These are phyloP conservation scores for Leptopilina clavipes DNA, from an alignment of 1,140 invertebrate species.

Conservation along the genomic window DNA sequence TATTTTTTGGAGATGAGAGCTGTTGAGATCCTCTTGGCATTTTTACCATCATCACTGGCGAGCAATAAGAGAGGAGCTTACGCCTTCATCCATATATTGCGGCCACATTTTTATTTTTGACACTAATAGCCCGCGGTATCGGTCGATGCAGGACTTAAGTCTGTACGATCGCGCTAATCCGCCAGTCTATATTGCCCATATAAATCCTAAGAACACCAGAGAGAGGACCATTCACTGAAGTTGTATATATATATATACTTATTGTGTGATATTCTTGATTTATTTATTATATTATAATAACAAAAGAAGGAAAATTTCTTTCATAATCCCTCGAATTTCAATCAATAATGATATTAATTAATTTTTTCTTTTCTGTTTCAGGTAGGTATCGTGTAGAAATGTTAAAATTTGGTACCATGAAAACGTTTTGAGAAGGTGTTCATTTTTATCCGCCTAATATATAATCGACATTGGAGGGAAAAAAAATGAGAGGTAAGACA, in stretches of 20 bases:
- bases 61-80: conserved; percentile 70
- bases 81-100: conserved; percentile 70
- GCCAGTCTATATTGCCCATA: conserved; percentile 72
- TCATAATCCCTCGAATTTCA: conserved; percentile 32
- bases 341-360: conserved; percentile 38
- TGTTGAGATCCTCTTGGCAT: conserved; percentile 34
- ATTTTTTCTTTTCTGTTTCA: conserved; percentile 60
- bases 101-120: conserved; percentile 75
- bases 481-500: not conserved
- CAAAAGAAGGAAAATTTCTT: not conserved
- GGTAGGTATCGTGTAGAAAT: conserved; percentile 67
- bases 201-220: conserved; percentile 68
- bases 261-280: conserved; percentile 56
- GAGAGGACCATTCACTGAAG: conserved; percentile 36
- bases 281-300: conserved; percentile 64
- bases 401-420: conserved; percentile 45
- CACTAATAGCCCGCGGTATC: conserved; percentile 74
- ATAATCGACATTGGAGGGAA: not conserved
- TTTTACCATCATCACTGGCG: conserved; percentile 62
- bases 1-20: not conserved
- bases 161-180: conserved; percentile 73
- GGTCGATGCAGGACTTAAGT: conserved; percentile 70
- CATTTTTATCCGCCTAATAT: not conserved
- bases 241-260: not conserved
- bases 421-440: conserved; percentile 34